Conservation (phyloP, 2,888 invertebrate species). For the Agrypnus murinus region DNA sequence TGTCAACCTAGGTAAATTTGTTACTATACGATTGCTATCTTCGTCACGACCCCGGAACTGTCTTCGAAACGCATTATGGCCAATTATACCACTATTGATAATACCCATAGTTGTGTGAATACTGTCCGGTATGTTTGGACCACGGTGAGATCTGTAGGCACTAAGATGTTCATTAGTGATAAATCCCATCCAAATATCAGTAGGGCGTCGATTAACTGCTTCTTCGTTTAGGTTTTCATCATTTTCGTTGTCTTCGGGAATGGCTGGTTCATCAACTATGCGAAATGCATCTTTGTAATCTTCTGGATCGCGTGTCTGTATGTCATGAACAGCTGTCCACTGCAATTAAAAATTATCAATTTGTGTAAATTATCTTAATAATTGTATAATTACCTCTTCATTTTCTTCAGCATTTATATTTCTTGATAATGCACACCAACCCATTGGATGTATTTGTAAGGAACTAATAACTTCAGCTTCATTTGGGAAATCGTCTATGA, state of each 20-base stretch:
- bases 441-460: slow-evolving; percentile 90
- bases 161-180: slow-evolving; percentile 65
- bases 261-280: slow-evolving; percentile 59
- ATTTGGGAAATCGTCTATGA: slow-evolving; percentile 94
- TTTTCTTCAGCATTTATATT: slow-evolving; percentile 90
- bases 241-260: slow-evolving; percentile 37
- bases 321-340: slow-evolving; percentile 97
- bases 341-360: slow-evolving; percentile 62
- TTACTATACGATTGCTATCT: slow-evolving; percentile 73
- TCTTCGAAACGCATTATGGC: slow-evolving; percentile 61
- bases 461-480: slow-evolving; percentile 94
- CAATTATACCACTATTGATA: slow-evolving; percentile 68
- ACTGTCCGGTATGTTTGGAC: slow-evolving; percentile 53
- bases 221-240: slow-evolving; percentile 1
- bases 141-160: slow-evolving; percentile 55
- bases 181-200: slow-evolving; percentile 70
- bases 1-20: slow-evolving; percentile 85
- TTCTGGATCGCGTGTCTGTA: slow-evolving; percentile 79
- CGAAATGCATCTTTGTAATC: slow-evolving; percentile 69
- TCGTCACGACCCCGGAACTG: slow-evolving; percentile 64
- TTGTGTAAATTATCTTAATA: neutral
- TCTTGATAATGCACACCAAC: slow-evolving; percentile 91
- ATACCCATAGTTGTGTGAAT: slow-evolving; percentile 64
- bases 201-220: slow-evolving; percentile 54
- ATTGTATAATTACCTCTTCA: slow-evolving; percentile 79